Evolutionary conservation across 2,888 invertebrate species (phyloP).

Genomic region (Diploptera punctata): DNA sequence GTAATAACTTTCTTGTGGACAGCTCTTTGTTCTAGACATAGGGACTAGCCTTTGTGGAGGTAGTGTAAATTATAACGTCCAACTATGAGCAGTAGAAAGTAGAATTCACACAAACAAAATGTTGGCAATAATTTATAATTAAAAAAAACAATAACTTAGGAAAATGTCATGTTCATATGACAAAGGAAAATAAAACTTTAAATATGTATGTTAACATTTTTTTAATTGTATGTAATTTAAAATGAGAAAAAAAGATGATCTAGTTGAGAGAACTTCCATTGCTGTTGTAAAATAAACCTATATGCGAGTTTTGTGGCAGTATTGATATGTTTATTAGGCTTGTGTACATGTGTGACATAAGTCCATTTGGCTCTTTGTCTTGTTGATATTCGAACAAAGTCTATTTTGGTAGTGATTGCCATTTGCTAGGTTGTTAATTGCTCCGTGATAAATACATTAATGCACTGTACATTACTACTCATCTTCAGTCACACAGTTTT

Average conservation of each 20-base stretch:
- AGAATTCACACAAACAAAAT: slow-evolving; percentile 32
- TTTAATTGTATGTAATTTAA: slow-evolving; percentile 3
- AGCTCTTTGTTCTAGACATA: slow-evolving; percentile 23
- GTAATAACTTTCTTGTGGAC: not conserved
- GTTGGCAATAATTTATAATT: slow-evolving; percentile 41
- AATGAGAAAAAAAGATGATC: not conserved
- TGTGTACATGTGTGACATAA: not conserved
- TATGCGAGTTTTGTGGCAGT: slow-evolving; percentile 11
- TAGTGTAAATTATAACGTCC: slow-evolving; percentile 37
- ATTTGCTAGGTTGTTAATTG: slow-evolving; percentile 15
- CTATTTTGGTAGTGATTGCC: slow-evolving; percentile 36
- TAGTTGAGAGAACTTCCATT: slow-evolving; percentile 27
- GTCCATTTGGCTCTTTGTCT: not conserved
- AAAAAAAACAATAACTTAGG: not conserved
- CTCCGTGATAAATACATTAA: not conserved
- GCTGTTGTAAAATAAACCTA: slow-evolving; percentile 7
- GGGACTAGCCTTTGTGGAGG: slow-evolving; percentile 19
- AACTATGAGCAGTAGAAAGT: slow-evolving; percentile 28
- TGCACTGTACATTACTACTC: no score
- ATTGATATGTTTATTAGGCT: slow-evolving; percentile 1
- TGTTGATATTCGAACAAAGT: slow-evolving; percentile 34
- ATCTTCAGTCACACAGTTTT: no score
- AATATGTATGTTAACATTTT: slow-evolving; percentile 20
- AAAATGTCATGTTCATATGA: slow-evolving; percentile 1
- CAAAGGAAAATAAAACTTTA: slow-evolving; percentile 10